These are phyloP conservation scores for Eptesicus fuscus DNA, from an alignment of 2,113 vertebrate species.

Conservation along the genomic window DNA sequence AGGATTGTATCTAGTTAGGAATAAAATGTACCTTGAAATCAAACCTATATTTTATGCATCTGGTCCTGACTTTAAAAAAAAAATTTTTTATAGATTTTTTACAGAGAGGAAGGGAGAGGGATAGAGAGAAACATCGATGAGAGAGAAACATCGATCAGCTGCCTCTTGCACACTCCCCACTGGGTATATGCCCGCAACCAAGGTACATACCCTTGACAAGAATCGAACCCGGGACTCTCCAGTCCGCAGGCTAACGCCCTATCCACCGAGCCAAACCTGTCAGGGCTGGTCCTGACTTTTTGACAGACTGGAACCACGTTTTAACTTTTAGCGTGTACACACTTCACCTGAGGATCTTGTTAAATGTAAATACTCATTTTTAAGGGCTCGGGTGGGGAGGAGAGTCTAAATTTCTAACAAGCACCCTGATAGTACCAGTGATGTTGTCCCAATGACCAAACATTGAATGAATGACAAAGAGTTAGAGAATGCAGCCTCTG, in stretches of 20 bases:
- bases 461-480: background rate
- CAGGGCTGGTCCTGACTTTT: background rate
- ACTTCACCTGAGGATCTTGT: background rate
- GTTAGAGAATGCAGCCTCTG: background rate
- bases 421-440: background rate
- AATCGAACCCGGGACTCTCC: no score
- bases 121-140: no score
- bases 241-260: no score
- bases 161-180: no score
- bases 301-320: background rate
- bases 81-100: no score
- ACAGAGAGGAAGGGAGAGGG: no score
- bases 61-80: background rate
- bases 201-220: no score
- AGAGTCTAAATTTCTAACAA: conserved; percentile 12
- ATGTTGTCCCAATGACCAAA: background rate
- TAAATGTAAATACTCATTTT: background rate
- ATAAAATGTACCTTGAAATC: conserved; percentile 25
- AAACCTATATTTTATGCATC: background rate
- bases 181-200: no score
- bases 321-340: background rate
- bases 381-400: background rate
- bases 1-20: background rate
- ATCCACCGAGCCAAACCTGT: no score
- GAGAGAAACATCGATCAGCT: no score